Base-by-base conservation (phyloP, 2,888 invertebrate genomes). In the Drosophila buzzatii region DNA sequence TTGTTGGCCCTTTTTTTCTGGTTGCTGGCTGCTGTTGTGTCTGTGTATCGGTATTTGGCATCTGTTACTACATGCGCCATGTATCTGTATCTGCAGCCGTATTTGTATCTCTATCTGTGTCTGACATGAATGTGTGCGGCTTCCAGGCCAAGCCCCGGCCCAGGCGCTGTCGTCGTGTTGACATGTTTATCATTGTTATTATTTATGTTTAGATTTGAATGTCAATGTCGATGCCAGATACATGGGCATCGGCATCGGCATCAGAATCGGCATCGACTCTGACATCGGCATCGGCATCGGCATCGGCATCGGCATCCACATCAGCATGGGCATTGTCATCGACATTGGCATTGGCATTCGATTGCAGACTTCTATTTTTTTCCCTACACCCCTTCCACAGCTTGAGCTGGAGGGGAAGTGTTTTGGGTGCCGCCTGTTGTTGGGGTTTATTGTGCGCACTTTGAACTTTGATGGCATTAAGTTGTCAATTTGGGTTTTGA, bases 151-250 rank as follows among this genome's bases (percentile, higher is more conserved):
- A 64, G 66, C 67, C 70, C 58, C 51, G 61, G 66, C 67, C 70
- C 61, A 60, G 64, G 53, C 66, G 60, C 62, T 79, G 71, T 59
- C 67, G 82, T 69, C 83, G 84, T 86, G 89, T 89, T 85, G 90
- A 85, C 90, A 89, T 85, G 90, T 87, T 90, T 90, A 86, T 90
- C 90, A 82, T 79, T 88, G 89, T 90, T 91, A 83, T 88, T 90
- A 90, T 88, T 91, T 90, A 88, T 88, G 90, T 79, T 81, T 79
- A 81, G 90, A 88, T 88, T 90, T 91, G 86, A 87, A 90, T 88
- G 91, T 91, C 90, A 91, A 91, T 90, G 91, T 82, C 89, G 74
- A 61, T 71, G 72, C 59, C 55, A 76, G 52, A 41, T 51, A 51
- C 44, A 61, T 58, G 47, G 59, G 39, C 39, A 61, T 63, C 37